Conservation (phyloP, 1,140 invertebrate genomes). For the Drosophila subobscura region DNA sequence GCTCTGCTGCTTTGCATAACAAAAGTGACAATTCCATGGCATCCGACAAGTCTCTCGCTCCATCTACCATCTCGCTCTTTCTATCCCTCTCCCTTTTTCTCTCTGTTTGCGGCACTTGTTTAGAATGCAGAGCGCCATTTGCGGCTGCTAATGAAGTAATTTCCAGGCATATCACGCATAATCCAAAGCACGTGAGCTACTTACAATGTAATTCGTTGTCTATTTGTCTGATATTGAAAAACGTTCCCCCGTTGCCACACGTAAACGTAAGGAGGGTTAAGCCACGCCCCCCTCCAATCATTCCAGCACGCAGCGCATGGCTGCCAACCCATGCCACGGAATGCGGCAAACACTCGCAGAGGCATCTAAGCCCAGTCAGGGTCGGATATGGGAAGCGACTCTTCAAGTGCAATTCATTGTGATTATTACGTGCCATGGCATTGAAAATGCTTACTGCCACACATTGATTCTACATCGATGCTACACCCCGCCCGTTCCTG, state of each 20-base stretch:
- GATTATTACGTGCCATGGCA: conserved; percentile 77
- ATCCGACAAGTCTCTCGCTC: neutral
- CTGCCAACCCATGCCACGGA: conserved; percentile 20
- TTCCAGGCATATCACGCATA: conserved; percentile 81
- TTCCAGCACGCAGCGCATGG: conserved; percentile 5
- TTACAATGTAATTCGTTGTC: conserved; percentile 82
- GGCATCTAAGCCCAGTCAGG: conserved; percentile 36
- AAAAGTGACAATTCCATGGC: conserved; percentile 64
- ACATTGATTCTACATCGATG: conserved; percentile 32
- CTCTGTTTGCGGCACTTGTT: conserved; percentile 43
- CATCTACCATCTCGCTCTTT: conserved; percentile 8
- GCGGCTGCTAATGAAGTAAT: conserved; percentile 81
- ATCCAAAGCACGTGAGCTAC: conserved; percentile 80
- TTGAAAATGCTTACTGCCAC: conserved; percentile 57
- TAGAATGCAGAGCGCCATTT: conserved; percentile 76
- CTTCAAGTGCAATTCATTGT: conserved; percentile 78
- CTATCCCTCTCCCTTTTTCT: conserved; percentile 14
- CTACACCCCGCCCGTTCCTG: neutral
- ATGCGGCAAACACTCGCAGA: conserved; percentile 65
- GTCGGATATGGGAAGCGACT: conserved; percentile 16
- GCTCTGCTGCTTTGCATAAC: conserved; percentile 68
- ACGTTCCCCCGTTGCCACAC: conserved; percentile 39
- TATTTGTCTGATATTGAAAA: conserved; percentile 82
- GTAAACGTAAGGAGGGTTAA: conserved; percentile 31
- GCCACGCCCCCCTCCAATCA: conserved; percentile 10